Percentiles rank a stretch among this genome's conserved stretches.
phyloP scores from a whole-genome alignment of 2,888 invertebrate species.

The Pterobdella sp. region DNA sequence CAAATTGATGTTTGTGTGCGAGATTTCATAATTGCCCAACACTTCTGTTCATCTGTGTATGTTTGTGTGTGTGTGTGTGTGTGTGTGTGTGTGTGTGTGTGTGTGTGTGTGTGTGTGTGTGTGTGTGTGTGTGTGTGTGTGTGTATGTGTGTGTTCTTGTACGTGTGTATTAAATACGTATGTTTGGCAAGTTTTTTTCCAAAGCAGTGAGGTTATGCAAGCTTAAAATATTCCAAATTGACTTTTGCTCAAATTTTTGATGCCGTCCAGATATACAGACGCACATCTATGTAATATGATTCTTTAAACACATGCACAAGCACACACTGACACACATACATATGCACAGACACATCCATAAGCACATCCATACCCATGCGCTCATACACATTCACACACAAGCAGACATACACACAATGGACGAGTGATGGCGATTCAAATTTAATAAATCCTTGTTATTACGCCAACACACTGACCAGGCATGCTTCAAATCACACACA shows the following conservation, averaged over 20 bases:
- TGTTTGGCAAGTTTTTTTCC: too few relatives aligned
- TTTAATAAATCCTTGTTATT: constrained; percentile 11
- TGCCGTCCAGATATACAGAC: too few relatives aligned
- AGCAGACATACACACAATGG: background rate
- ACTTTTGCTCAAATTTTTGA: too few relatives aligned
- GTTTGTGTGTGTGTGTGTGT: constrained; percentile 12
- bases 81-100: constrained; percentile 14
- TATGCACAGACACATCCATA: background rate
- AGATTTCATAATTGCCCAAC: background rate
- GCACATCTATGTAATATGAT: too few relatives aligned
- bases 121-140: background rate
- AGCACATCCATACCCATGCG: background rate
- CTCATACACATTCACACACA: constrained; percentile 2
- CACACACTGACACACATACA: background rate
- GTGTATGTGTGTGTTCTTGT: background rate
- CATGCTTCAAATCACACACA: constrained; percentile 2
- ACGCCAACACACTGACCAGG: constrained; percentile 11
- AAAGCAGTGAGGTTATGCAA: too few relatives aligned
- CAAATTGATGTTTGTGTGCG: constrained; percentile 9
- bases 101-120: constrained; percentile 6
- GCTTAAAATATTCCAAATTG: too few relatives aligned
- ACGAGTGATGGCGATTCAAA: constrained; percentile 14
- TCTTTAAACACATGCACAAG: background rate
- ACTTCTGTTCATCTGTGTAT: background rate
- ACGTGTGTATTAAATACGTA: background rate